A percentile compares a stretch with the other conserved stretches of the same genome.
Conservation (phyloP, 2,113 vertebrate genomes). For the Cyprinodon brontotheroides region DNA sequence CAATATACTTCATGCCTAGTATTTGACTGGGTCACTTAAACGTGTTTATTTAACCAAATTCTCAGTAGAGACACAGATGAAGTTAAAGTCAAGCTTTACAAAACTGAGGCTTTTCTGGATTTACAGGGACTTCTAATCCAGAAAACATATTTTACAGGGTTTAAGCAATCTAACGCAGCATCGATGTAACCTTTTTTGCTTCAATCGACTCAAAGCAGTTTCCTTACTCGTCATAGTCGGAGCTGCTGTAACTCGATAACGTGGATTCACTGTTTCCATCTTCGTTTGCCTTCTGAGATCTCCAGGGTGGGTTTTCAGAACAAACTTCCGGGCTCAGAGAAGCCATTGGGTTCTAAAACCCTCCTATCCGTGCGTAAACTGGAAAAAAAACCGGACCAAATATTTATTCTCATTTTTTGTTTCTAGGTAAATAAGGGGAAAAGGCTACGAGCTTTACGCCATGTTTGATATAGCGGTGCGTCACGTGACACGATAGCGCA, state of each 20-base stretch:
- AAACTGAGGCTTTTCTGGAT: neutral
- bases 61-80: too few relatives aligned
- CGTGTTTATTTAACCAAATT: too few relatives aligned
- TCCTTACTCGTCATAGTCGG: slow-evolving; percentile 72
- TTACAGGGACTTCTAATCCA: neutral
- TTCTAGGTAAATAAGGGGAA: neutral
- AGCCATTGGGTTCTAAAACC: slow-evolving; percentile 31
- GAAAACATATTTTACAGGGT: neutral
- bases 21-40: too few relatives aligned
- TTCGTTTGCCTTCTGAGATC: slow-evolving; percentile 11
- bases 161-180: neutral
- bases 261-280: slow-evolving; percentile 46
- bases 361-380: neutral
- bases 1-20: too few relatives aligned
- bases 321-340: neutral
- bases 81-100: neutral
- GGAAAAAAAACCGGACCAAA: neutral
- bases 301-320: neutral
- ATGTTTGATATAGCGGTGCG: slow-evolving; percentile 48
- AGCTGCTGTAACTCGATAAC: slow-evolving; percentile 58
- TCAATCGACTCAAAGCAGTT: neutral
- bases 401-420: neutral
- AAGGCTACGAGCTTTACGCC: slow-evolving; percentile 37
- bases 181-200: neutral
- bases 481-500: slow-evolving; percentile 54